Evolutionary conservation across 2,797 vertebrate species (phyloP), one percentile per base, ranked within the genome.

Genomic region (Rhinophrynus dorsalis): DNA sequence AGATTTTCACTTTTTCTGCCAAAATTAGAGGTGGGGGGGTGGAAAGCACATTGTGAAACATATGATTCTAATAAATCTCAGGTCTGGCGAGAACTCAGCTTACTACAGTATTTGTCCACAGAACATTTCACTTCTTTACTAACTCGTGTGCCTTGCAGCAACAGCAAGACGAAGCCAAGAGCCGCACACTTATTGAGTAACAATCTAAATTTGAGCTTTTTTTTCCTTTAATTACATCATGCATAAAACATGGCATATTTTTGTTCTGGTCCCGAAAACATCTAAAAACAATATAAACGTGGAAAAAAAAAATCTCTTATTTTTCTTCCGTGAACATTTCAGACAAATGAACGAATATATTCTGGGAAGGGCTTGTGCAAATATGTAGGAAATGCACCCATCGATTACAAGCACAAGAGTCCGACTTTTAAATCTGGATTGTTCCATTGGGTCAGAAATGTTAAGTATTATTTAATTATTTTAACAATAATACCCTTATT

Each of bases 161-260:
- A 64, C 40, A 63, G 24, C 5, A 3, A 5, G 1, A 23, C 12
- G 5, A 2, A 21, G 68, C 68, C 68, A 72, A 72, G 37, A 72
- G 38, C 68, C 52, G 68, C 42, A 50, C 68, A 51, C 50, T 64
- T 72, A 72, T 72, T 64, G 60, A 64, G 60, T 72, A 72, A 72
- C 52, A 47, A 29, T 56, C 26, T 63, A 56, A 50, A 50, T 32
- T 38, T 58, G 6, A 27, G 29, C 2, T 32, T 27, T 23, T 3
- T 21, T 45, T 44, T 45, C 24, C 60, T 63, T 56, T 27, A 52
- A 72, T 72, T 40, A 72, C 68, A 64, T 72, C 60, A 58, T 40
- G 35, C 26, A 50, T 33, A 30, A 51, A 65, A 58, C 33, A 50
- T 40, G 18, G 20, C 44, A 70, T 63, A 64, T 50, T 63, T 57